These are phyloP conservation scores for Empis livida DNA, from an alignment of 2,888 invertebrate genomes.

Conservation along the genomic window DNA sequence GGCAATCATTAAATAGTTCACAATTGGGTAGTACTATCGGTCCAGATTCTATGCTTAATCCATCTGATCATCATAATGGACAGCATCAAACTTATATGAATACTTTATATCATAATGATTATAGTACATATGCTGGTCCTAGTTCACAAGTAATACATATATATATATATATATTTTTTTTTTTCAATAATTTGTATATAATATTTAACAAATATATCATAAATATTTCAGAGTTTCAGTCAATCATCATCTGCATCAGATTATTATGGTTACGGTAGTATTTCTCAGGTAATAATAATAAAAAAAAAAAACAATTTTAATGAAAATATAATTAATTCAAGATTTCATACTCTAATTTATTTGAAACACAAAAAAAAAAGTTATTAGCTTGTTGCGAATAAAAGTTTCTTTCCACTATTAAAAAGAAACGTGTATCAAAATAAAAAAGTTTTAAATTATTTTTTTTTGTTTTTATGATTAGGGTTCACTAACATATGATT, in stretches of 20 bases:
- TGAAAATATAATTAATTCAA: background rate
- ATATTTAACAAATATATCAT: too few relatives aligned
- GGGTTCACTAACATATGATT: slow-evolving; percentile 68
- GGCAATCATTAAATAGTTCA: too few relatives aligned
- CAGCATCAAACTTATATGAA: slow-evolving; percentile 13
- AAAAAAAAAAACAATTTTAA: background rate
- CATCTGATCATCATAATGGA: too few relatives aligned
- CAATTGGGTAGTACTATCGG: too few relatives aligned
- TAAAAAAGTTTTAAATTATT: too few relatives aligned
- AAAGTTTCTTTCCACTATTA: too few relatives aligned
- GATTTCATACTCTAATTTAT: too few relatives aligned
- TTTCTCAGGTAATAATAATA: slow-evolving; percentile 46
- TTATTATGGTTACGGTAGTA: slow-evolving; percentile 48
- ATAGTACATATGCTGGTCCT: slow-evolving; percentile 29
- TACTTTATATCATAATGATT: slow-evolving; percentile 15
- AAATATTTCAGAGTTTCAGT: slow-evolving; percentile 15
- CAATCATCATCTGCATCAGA: slow-evolving; percentile 25
- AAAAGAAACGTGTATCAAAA: too few relatives aligned
- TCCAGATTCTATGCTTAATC: too few relatives aligned
- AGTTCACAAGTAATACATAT: slow-evolving; percentile 35
- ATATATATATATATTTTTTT: background rate
- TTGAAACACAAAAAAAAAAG: too few relatives aligned
- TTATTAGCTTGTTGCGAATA: too few relatives aligned
- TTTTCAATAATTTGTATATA: too few relatives aligned
- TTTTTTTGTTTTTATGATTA: slow-evolving; percentile 25